A percentile compares a stretch with the other conserved stretches of the same genome.
These are phyloP conservation scores for Acipenser transmontanus DNA, from an alignment of 2,797 vertebrate species.

Conservation along the genomic window DNA sequence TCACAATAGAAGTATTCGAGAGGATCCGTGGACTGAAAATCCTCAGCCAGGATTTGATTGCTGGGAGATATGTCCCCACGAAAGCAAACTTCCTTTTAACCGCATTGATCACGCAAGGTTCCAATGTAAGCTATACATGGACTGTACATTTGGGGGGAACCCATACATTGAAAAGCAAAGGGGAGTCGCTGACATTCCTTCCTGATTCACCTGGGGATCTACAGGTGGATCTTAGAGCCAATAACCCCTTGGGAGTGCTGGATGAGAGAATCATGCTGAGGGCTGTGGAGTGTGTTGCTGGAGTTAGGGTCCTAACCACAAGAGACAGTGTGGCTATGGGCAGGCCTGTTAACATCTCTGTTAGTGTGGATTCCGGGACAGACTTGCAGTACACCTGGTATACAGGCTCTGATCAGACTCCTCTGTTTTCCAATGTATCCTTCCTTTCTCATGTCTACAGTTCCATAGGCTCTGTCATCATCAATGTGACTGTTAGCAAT, in stretches of 20 bases:
- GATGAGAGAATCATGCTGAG: slow-evolving; percentile 33
- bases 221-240: slow-evolving; percentile 46
- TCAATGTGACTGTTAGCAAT: slow-evolving; percentile 55
- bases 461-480: slow-evolving; percentile 29
- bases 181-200: slow-evolving; percentile 36
- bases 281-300: slow-evolving; percentile 44
- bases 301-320: slow-evolving; percentile 31
- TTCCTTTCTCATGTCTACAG: slow-evolving; percentile 49
- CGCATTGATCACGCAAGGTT: slow-evolving; percentile 49
- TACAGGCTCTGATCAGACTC: slow-evolving; percentile 25
- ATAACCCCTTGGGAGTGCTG: slow-evolving; percentile 49
- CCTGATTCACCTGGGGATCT: slow-evolving; percentile 43
- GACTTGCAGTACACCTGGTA: slow-evolving; percentile 58
- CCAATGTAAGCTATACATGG: slow-evolving; percentile 60
- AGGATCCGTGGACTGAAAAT: slow-evolving; percentile 52
- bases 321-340: slow-evolving; percentile 33
- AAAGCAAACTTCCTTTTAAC: slow-evolving; percentile 38
- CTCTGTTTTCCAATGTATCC: slow-evolving; percentile 35
- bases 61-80: slow-evolving; percentile 46
- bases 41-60: slow-evolving; percentile 32
- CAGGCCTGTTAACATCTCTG: slow-evolving; percentile 46
- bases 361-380: slow-evolving; percentile 46
- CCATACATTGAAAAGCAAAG: slow-evolving; percentile 23
- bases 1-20: slow-evolving; percentile 53
- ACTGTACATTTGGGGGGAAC: slow-evolving; percentile 24